Conservation (phyloP, 2,113 vertebrate genomes). For the Esox niger region DNA sequence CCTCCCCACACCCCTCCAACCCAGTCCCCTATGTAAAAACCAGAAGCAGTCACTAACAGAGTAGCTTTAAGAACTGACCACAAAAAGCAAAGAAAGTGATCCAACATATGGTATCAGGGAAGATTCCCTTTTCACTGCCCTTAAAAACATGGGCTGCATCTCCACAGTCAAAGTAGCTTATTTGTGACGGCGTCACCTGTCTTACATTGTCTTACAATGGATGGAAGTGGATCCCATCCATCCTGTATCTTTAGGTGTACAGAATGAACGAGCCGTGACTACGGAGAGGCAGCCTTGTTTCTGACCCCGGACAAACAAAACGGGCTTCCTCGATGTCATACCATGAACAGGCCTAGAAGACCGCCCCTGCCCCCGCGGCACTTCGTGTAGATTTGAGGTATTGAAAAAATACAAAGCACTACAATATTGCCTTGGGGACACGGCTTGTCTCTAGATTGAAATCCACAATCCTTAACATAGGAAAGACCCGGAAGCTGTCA, state of each 20-base stretch:
- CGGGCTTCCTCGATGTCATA: too few relatives aligned
- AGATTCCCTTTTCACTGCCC: slow-evolving; percentile 21
- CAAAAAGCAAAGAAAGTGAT: background rate
- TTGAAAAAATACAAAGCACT: too few relatives aligned
- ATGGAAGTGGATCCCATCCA: background rate
- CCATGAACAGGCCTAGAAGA: too few relatives aligned
- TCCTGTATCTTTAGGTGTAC: background rate
- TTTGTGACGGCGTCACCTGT: background rate
- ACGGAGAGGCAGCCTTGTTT: slow-evolving; percentile 41
- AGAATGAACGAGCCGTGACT: background rate
- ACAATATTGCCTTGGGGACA: too few relatives aligned
- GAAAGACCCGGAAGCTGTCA: slow-evolving; percentile 35
- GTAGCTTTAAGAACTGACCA: slow-evolving; percentile 11
- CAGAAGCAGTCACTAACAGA: slow-evolving; percentile 23
- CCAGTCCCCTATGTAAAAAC: slow-evolving; percentile 11
- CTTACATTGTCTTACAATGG: background rate
- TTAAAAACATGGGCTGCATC: slow-evolving; percentile 4
- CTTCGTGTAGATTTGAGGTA: too few relatives aligned
- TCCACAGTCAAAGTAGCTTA: slow-evolving; percentile 13
- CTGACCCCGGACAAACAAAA: background rate
- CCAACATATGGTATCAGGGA: slow-evolving; percentile 14
- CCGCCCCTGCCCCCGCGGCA: too few relatives aligned
- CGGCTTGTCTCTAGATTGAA: too few relatives aligned
- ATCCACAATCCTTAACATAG: slow-evolving; percentile 18
- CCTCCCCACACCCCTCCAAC: background rate